These are phyloP conservation scores for Brenthis ino DNA, from an alignment of 2,888 invertebrate species.

Conservation along the genomic window DNA sequence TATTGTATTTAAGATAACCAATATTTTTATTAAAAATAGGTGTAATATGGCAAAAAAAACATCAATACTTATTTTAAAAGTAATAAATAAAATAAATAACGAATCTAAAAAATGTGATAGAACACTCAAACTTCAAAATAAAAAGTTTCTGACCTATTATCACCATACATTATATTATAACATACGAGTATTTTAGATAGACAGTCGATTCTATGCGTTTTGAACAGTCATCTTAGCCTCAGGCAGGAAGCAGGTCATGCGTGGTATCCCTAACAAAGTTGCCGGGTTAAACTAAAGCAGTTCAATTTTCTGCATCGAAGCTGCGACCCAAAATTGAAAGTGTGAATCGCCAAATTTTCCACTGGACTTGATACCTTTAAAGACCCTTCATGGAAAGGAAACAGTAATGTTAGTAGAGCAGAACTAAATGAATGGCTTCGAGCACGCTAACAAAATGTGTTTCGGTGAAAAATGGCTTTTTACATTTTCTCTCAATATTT, in stretches of 20 bases:
- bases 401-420: constrained; percentile 42
- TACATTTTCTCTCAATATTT: neutral
- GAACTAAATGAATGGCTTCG: constrained; percentile 44
- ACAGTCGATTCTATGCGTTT: neutral
- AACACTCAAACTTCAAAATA: too few species aligned
- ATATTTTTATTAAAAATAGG: neutral
- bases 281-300: constrained; percentile 44
- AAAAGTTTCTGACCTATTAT: too few species aligned
- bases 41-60: too few species aligned
- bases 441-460: constrained; percentile 29
- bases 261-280: constrained; percentile 25
- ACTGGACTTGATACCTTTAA: constrained; percentile 45
- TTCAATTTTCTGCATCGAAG: constrained; percentile 65
- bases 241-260: neutral
- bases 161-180: neutral
- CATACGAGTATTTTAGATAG: neutral
- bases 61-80: too few species aligned
- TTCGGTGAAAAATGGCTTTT: constrained; percentile 14
- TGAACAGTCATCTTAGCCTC: neutral
- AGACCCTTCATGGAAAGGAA: constrained; percentile 44
- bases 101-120: too few species aligned
- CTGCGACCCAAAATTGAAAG: constrained; percentile 54
- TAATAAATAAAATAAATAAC: too few species aligned
- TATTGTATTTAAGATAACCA: neutral
- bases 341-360: constrained; percentile 54